phyloP scores from a whole-genome alignment of 1,140 invertebrate species.

The Drosophila biarmipes region DNA sequence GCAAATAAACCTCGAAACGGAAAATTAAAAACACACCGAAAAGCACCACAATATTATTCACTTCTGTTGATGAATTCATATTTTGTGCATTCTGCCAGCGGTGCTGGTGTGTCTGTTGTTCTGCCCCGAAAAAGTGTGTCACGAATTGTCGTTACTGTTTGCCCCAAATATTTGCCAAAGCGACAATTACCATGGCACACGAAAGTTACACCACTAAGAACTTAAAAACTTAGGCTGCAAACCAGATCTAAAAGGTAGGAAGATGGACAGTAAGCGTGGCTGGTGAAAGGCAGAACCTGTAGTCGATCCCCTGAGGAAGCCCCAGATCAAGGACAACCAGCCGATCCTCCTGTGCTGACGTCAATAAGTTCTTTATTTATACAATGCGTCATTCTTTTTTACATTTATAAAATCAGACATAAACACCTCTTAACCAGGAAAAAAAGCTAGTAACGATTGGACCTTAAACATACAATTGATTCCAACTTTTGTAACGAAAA shows the following conservation, averaged over 20 bases:
- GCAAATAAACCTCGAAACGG: conserved; percentile 53
- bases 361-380: conserved; percentile 21
- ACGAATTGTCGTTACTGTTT: conserved; percentile 55
- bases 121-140: conserved; percentile 66
- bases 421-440: too few species aligned
- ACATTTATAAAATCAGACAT: too few species aligned
- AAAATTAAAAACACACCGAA: conserved; percentile 36
- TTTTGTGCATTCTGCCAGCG: conserved; percentile 56
- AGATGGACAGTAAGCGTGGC: not conserved
- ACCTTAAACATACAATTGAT: too few species aligned
- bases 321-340: conserved; percentile 40
- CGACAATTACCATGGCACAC: conserved; percentile 31
- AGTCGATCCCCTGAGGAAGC: conserved; percentile 13
- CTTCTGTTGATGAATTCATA: conserved; percentile 45
- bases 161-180: conserved; percentile 45
- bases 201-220: conserved; percentile 25
- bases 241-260: not conserved
- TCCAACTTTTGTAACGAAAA: too few species aligned
- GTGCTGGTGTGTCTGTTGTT: conserved; percentile 32
- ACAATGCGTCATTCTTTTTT: not conserved
- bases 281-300: conserved; percentile 30
- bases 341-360: conserved; percentile 23
- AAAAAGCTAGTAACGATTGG: too few species aligned
- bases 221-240: not conserved
- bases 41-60: conserved; percentile 12